Base-by-base conservation (phyloP, 30 jellyfish, hydroid and myxozoan genomes). In the Hydractinia echinata region DNA sequence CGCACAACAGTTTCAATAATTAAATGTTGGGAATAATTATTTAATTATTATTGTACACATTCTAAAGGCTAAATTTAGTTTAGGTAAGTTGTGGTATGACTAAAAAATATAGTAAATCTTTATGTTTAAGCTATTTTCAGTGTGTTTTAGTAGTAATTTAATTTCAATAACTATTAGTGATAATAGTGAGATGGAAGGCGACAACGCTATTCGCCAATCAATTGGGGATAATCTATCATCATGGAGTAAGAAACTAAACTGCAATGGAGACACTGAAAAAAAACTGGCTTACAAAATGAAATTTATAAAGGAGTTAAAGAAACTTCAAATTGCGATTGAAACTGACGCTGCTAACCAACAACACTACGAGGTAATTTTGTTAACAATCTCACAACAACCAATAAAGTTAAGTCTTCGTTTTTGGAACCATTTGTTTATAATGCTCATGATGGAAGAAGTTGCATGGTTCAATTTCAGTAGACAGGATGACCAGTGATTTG, bases 321-420 rank as follows among this genome's bases (percentile, higher is more conserved):
- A 67, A 10, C 72, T 88, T 14, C 96, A 95, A 7, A 84, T 89
- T 66, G 95, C 96, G 7, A 84, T 84, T 55, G 61, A 80, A 58
- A 84, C 95, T 7, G 79, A 51, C n/a, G 89, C 84, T 10, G 96
- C 96, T 4, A 89, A 89, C 53, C 88, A 79, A 52, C 96, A 89
- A 76, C 95, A 83, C 61, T 89, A 89, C 64, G 96, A 89, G 81
- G 96, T 71, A 71, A 71, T 20, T n/a, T 30, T 30, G 44, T 30
- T 30, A 30, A 1, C 2, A 30, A 30, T 30, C 44, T 30, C 44
- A 30, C 44, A 30, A 30, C 44, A 30, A 30, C 44, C 44, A 30
- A 30, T 30, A 30, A 30, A 30, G 44, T 30, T 30, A 30, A 30
- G 44, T 30, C 44, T 30, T 30, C 44, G 44, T 30, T 30, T 30